A percentile compares a stretch with the other conserved stretches of the same genome.
These are phyloP conservation scores for Rapana venosa DNA, from an alignment of 2,888 invertebrate genomes.

Conservation along the genomic window DNA sequence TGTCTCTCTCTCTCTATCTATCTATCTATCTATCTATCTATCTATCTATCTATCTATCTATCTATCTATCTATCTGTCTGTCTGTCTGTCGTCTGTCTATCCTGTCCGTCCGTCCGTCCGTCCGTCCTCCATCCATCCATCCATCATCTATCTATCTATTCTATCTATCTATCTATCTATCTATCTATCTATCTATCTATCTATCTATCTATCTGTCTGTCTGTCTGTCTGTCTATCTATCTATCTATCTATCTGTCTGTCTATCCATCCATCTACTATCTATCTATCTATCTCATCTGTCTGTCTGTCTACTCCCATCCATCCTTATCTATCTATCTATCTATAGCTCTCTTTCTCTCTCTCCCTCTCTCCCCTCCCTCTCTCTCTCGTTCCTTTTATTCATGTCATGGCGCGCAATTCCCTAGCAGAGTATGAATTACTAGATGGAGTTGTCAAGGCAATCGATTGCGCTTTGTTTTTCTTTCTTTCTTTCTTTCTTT, in stretches of 20 bases:
- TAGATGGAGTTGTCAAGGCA: no score
- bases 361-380: not conserved
- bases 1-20: not conserved
- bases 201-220: not conserved
- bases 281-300: not conserved
- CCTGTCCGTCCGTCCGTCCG: not conserved
- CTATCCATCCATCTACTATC: not conserved
- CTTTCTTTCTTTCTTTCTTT: not conserved
- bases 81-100: not conserved
- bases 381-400: not conserved
- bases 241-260: not conserved
- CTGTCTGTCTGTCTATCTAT: not conserved
- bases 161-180: not conserved
- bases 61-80: not conserved
- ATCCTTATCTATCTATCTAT: not conserved
- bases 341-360: not conserved
- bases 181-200: no score
- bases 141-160: not conserved
- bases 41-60: not conserved
- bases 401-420: no score
- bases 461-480: not conserved
- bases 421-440: no score
- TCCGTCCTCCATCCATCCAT: not conserved
- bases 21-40: not conserved
- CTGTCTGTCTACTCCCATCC: not conserved